Evolutionary conservation across 2,797 vertebrate genomes (phyloP), one percentile per base, ranked within the genome.

Genomic region (Enteromius afrohamiltoni): DNA sequence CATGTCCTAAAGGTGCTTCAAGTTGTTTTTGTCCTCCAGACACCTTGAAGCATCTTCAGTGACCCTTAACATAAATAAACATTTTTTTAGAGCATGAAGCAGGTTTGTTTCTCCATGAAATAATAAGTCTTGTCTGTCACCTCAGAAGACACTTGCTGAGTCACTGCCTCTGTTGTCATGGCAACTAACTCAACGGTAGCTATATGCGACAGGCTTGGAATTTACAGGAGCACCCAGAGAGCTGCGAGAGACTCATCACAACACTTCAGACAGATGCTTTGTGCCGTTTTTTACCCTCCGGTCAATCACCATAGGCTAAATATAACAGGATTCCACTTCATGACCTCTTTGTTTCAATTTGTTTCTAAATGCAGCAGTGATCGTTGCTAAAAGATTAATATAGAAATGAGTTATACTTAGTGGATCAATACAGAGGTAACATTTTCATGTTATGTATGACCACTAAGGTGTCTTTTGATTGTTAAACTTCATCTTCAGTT

Each of bases 111-210:
- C 29, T 70, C 60, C 47, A 55, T 86, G 74, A 77, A 65, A 77
- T 64, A 74, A 62, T 34, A 55, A 42, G 60, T 77, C 45, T 79
- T 14, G 45, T 77, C 71, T 80, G 53, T 68, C 68, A 81, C 62
- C 74, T 45, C 19, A 77, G 47, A 42, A 79, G 34, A 71, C 45
- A 42, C 84, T 84, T 16, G 84, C 84, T 86, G 86, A 88, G 80
- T 88, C 88, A 88, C 60, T 83, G 67, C 58, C 68, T 85, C 40
- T 47, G 85, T 86, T 85, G 64, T 74, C 84, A 85, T 40, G 67
- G 87, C 76, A 87, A 87, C 87, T 77, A 34, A 77, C 77, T 83
- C 67, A 76, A 75, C 3, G 55, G 69, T 80, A 53, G 77, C 81
- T 83, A 26, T 82, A 65, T 84, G 76, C 23, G 42, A 84, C 21